Evolutionary conservation across 2,113 vertebrate species (phyloP), one percentile per base, ranked within the genome.

Genomic region (Callionymus lyra): DNA sequence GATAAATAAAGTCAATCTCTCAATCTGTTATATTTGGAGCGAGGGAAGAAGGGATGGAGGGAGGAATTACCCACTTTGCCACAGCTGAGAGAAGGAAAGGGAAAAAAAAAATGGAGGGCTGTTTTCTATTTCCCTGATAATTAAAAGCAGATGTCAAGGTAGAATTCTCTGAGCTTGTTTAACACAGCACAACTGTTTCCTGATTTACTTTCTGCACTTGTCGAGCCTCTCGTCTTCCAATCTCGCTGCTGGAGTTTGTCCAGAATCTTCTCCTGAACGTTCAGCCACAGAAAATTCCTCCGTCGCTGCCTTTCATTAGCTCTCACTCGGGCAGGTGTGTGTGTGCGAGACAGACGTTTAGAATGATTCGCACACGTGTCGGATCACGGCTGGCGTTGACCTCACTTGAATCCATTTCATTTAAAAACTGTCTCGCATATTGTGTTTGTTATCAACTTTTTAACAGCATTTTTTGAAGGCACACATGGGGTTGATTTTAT

Each of bases 61-160:
- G 51, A 47, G 18, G 16, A 52, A 44, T 44, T 16, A n/a, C 21
- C 27, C 32, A 12, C 47, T 42, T 40, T 9, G 12, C 49, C 2
- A 3, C 15, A 17, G 32, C 16, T 50, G 36, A 53, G 15, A 15
- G 32, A 41, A 47, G 47, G 17, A 31, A 11, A 31, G 3, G 3
- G 3, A 13, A 40, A 13, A 10, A 46, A 49, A 47, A 52, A 34
- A 47, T 53, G 18, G 48, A 12, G 46, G 1, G 31, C 12, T 46
- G 65, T 36, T 44, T 53, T 53, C 31, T 40, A 13, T 68, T 60
- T 47, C 12, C 15, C 10, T 9, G 18, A 41, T 66, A 73, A 73
- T 75, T 69, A 63, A 68, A 55, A 70, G 62, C 66, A 71, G 65
- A 64, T 79, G 72, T 71, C 46, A 40, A 52, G 52, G 67, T 68